phyloP scores from a whole-genome alignment of 2,797 vertebrate genomes.

The Catostomus latipinnis region DNA sequence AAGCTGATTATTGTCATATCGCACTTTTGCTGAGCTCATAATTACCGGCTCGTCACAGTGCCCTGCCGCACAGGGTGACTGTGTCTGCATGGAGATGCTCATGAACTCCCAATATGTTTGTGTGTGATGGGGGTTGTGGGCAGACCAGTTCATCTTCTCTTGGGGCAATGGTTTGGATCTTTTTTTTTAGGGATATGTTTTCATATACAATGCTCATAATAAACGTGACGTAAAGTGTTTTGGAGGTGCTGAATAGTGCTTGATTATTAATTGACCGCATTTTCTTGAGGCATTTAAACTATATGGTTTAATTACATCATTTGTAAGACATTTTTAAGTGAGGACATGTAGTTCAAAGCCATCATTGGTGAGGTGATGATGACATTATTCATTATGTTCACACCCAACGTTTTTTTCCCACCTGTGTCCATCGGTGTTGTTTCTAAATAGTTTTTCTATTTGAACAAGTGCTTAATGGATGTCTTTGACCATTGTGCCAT shows the following conservation, averaged over 20 bases:
- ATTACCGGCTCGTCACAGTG: slow-evolving; percentile 29
- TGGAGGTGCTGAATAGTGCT: background rate
- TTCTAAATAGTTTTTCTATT: no score
- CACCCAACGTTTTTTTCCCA: no score
- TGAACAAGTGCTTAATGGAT: no score
- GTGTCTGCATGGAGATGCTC: background rate
- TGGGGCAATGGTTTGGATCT: background rate
- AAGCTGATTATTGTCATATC: slow-evolving; percentile 63
- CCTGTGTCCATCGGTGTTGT: no score
- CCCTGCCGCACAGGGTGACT: background rate
- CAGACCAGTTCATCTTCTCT: background rate
- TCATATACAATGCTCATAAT: background rate
- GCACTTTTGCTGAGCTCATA: slow-evolving; percentile 43
- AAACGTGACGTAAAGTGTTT: background rate
- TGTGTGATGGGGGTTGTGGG: background rate
- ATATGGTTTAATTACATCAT: no score
- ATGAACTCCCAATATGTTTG: background rate
- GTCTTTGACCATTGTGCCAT: no score
- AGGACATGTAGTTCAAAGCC: no score
- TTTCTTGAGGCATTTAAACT: no score
- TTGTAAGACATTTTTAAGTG: no score
- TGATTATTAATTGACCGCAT: background rate
- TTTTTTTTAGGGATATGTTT: background rate
- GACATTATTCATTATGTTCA: no score
- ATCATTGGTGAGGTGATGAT: no score